These are phyloP conservation scores for Halotydeus destructor DNA, from an alignment of 1,140 invertebrate genomes.

Conservation along the genomic window DNA sequence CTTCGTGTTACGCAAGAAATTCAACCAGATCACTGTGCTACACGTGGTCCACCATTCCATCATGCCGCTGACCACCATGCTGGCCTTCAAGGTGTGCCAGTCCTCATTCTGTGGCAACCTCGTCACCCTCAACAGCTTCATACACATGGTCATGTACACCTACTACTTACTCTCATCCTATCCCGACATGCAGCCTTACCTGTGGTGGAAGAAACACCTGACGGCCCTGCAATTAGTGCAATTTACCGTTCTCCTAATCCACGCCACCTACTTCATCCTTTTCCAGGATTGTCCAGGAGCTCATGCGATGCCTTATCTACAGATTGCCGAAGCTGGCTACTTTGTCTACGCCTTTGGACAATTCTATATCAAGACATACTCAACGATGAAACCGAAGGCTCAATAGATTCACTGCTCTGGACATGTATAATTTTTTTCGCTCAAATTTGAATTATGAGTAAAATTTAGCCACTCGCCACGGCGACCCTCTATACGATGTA, in stretches of 20 bases:
- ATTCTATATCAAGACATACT: too few relatives aligned
- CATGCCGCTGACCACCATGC: constrained; percentile 6
- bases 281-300: background rate
- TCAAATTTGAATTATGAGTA: too few relatives aligned
- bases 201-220: constrained; percentile 37
- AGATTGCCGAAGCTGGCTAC: constrained; percentile 3
- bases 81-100: constrained; percentile 7
- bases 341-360: constrained; percentile 8
- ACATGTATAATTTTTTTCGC: too few relatives aligned
- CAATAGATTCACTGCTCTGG: too few relatives aligned
- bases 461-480: too few relatives aligned
- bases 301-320: constrained; percentile 3
- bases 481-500: too few relatives aligned
- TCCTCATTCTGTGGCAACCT: constrained; percentile 1
- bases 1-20: constrained; percentile 38
- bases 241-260: constrained; percentile 24
- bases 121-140: constrained; percentile 33
- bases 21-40: constrained; percentile 61
- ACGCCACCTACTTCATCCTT: background rate
- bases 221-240: constrained; percentile 31
- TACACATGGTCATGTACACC: constrained; percentile 37
- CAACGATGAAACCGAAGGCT: too few relatives aligned
- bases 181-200: constrained; percentile 28
- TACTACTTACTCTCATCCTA: constrained; percentile 33
- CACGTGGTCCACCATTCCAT: constrained; percentile 73